Conservation (phyloP, 2,888 invertebrate species). For the Falcaria lacertinaria region DNA sequence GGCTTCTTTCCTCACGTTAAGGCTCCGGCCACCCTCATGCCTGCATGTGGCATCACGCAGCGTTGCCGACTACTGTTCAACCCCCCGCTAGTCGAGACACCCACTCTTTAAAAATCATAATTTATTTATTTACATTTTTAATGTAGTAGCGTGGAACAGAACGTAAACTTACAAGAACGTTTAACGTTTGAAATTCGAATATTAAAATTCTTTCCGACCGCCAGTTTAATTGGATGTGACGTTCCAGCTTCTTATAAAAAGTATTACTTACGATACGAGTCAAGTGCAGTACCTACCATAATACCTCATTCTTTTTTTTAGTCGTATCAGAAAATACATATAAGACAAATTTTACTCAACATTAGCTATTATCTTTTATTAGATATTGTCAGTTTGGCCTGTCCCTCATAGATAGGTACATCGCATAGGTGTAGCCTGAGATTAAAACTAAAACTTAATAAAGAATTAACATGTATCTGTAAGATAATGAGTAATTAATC, state of each 20-base stretch:
- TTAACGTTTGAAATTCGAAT: constrained; percentile 28
- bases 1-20: background rate
- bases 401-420: too few relatives aligned
- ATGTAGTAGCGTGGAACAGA: constrained; percentile 32
- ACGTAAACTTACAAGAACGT: constrained; percentile 31
- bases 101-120: constrained; percentile 44
- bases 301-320: too few relatives aligned
- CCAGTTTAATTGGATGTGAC: constrained; percentile 43
- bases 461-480: too few relatives aligned
- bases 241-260: constrained; percentile 32
- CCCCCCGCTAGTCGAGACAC: constrained; percentile 63
- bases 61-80: constrained; percentile 62
- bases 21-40: constrained; percentile 41
- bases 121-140: constrained; percentile 35
- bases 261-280: background rate
- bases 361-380: too few relatives aligned
- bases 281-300: too few relatives aligned
- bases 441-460: too few relatives aligned
- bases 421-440: too few relatives aligned
- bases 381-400: too few relatives aligned
- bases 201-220: constrained; percentile 26
- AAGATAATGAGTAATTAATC: too few relatives aligned
- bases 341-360: too few relatives aligned
- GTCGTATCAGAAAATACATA: too few relatives aligned
- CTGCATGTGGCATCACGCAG: constrained; percentile 49